Conservation (phyloP, 2,113 vertebrate genomes). For the Lepisosteus osseus region DNA sequence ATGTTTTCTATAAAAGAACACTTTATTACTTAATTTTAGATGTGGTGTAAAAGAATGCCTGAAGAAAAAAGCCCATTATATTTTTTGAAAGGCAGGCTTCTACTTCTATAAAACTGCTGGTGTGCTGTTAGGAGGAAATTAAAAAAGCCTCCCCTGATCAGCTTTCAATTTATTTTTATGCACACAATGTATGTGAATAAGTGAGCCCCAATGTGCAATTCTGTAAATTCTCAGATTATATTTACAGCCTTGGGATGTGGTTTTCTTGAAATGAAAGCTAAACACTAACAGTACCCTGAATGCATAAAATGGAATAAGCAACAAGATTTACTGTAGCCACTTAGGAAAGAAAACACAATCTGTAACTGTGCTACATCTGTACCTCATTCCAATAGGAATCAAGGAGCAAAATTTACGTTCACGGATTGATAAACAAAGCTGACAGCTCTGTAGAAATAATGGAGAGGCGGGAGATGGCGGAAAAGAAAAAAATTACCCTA, state of each 20-base stretch:
- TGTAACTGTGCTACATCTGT: conserved; percentile 48
- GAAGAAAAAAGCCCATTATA: background rate
- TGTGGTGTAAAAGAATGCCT: background rate
- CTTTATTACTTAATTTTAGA: conserved; percentile 4
- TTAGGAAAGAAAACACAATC: conserved; percentile 55
- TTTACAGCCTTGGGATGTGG: conserved; percentile 5
- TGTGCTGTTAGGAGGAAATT: conserved; percentile 1
- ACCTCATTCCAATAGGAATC: conserved; percentile 45
- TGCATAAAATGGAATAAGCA: conserved; percentile 47
- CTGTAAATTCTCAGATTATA: conserved; percentile 9
- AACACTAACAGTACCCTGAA: conserved; percentile 27
- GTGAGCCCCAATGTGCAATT: background rate
- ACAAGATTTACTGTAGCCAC: conserved; percentile 56
- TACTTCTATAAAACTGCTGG: background rate
- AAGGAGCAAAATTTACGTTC: conserved; percentile 46
- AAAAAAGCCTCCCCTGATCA: background rate
- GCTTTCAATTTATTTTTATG: background rate
- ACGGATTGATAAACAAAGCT: conserved; percentile 54
- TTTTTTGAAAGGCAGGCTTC: background rate
- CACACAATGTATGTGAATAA: conserved; percentile 5
- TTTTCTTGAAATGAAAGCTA: conserved; percentile 10
- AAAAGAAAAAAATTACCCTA: conserved; percentile 29
- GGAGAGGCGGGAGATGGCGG: background rate
- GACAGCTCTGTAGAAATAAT: conserved; percentile 24
- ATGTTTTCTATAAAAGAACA: background rate